Evolutionary conservation across 2,113 vertebrate species (phyloP).

Genomic region (Nyctereutes procyonoides): DNA sequence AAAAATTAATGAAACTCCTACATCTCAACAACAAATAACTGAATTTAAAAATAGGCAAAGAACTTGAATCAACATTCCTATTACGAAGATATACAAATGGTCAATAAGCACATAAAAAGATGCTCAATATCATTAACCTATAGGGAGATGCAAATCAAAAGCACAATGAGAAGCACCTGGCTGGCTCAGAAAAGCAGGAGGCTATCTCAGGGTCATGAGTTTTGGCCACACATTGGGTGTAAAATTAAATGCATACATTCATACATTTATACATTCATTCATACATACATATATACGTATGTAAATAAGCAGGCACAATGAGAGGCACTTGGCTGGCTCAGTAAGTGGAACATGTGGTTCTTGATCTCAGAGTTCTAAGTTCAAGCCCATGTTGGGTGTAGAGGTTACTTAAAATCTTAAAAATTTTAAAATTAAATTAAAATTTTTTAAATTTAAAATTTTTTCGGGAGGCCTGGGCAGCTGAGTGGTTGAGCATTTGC

Average conservation of each 20-base stretch:
- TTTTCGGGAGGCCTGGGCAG: not conserved
- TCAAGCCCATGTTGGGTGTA: not conserved
- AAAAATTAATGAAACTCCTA: slow-evolving; percentile 1
- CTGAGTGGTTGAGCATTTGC: no score
- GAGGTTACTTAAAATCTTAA: not conserved
- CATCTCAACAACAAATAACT: not conserved
- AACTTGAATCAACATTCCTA: not conserved
- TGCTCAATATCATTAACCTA: not conserved
- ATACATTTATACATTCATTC: not conserved
- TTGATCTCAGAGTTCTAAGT: not conserved
- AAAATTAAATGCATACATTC: not conserved
- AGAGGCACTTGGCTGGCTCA: not conserved
- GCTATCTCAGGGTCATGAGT: not conserved
- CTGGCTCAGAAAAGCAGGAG: not conserved
- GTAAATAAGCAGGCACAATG: not conserved
- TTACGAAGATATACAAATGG: not conserved
- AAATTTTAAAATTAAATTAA: not conserved
- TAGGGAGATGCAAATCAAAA: not conserved
- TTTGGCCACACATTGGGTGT: not conserved
- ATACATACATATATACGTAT: no score
- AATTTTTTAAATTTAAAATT: not conserved
- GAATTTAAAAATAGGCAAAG: not conserved
- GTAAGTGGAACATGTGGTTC: not conserved
- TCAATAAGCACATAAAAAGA: not conserved
- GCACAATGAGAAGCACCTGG: not conserved